Percentiles rank a stretch among this genome's conserved stretches.
phyloP scores from a whole-genome alignment of 2,797 vertebrate genomes.

The Chaenodraco wilsoni region DNA sequence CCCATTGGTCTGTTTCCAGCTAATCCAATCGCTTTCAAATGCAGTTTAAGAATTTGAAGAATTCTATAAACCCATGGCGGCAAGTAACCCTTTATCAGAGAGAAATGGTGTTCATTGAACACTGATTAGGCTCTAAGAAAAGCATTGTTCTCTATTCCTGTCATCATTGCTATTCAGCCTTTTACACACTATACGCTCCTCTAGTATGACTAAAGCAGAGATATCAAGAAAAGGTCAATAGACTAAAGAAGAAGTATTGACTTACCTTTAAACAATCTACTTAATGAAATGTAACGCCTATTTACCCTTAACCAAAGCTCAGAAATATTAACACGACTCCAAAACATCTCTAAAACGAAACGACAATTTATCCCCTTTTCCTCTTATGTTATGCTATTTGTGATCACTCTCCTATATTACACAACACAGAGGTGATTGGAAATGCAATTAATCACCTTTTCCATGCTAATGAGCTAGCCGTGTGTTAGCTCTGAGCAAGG shows the following conservation, averaged over 20 bases:
- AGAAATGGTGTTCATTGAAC: too few relatives aligned
- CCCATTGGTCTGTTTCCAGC: background rate
- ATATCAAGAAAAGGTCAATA: background rate
- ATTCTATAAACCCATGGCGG: background rate
- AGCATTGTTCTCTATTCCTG: background rate
- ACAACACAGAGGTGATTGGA: background rate
- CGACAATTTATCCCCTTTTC: background rate
- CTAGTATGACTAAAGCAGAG: background rate
- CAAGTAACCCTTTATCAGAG: too few relatives aligned
- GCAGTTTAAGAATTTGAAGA: background rate
- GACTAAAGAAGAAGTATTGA: conserved; percentile 4
- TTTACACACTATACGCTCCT: background rate
- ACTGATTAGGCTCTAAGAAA: too few relatives aligned
- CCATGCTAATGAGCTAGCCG: conserved; percentile 55
- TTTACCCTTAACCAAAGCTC: too few relatives aligned
- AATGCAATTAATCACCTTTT: conserved; percentile 38
- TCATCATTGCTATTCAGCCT: conserved; percentile 1
- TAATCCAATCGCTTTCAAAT: background rate
- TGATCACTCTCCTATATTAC: background rate
- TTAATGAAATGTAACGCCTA: background rate
- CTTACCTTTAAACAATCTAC: background rate
- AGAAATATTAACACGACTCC: background rate
- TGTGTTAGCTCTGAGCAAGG: conserved; percentile 30
- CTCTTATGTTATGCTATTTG: background rate
- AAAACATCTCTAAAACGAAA: background rate